A percentile compares a stretch with the other conserved stretches of the same genome.
Evolutionary conservation across 1,140 invertebrate genomes (phyloP).

Genomic region (Drosophila erecta): DNA sequence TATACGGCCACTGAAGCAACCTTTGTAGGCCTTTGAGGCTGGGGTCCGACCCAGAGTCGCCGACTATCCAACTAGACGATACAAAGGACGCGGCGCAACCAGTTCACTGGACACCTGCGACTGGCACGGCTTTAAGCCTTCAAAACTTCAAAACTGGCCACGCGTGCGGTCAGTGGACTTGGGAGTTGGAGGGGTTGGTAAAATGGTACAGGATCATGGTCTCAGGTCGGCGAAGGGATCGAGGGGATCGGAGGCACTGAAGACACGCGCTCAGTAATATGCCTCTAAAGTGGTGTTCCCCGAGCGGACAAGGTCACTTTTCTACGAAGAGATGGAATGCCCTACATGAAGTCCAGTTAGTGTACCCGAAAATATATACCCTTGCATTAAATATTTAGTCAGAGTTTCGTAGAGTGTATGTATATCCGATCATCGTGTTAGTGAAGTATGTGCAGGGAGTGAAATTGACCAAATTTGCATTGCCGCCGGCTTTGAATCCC

Average conservation of each 20-base stretch:
- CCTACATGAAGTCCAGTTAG: neutral
- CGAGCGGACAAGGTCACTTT: slow-evolving; percentile 58
- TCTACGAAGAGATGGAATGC: slow-evolving; percentile 40
- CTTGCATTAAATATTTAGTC: too few relatives aligned
- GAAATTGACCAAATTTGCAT: slow-evolving; percentile 58
- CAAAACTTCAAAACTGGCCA: slow-evolving; percentile 46
- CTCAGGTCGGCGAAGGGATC: neutral
- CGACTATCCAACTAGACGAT: slow-evolving; percentile 43
- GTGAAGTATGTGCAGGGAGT: slow-evolving; percentile 1
- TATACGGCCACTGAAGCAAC: too few relatives aligned
- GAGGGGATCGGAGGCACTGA: slow-evolving; percentile 1
- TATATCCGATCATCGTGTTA: slow-evolving; percentile 17
- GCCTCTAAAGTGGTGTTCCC: neutral
- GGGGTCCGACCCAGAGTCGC: slow-evolving; percentile 3
- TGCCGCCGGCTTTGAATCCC: slow-evolving; percentile 52
- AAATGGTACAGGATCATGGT: neutral
- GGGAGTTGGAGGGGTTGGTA: neutral
- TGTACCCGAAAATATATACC: neutral
- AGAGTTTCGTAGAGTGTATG: too few relatives aligned
- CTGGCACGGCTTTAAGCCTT: slow-evolving; percentile 32
- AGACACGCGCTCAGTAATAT: slow-evolving; percentile 68
- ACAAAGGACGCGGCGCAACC: slow-evolving; percentile 63
- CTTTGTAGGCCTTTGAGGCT: too few relatives aligned
- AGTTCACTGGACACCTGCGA: slow-evolving; percentile 72
- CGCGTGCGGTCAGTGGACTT: slow-evolving; percentile 53